Conservation (phyloP, 1,140 invertebrate genomes). For the Drosophila eugracilis region DNA sequence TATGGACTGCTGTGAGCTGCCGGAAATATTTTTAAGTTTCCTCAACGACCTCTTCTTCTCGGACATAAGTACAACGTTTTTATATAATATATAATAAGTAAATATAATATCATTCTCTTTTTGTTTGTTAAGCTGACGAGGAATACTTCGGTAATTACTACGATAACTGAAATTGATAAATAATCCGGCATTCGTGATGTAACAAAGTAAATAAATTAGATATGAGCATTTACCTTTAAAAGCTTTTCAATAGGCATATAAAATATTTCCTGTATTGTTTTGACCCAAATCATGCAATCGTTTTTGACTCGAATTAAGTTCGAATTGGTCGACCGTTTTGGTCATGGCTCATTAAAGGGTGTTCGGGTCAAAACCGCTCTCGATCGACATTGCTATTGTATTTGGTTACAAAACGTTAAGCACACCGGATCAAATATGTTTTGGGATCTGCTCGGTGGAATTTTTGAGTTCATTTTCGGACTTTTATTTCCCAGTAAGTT, state of each 20-base stretch:
- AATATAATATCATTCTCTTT: background rate
- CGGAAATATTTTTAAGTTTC: slow-evolving; percentile 58
- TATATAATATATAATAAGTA: background rate
- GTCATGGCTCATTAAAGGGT: slow-evolving; percentile 71
- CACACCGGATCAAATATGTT: slow-evolving; percentile 69
- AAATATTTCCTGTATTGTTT: slow-evolving; percentile 6
- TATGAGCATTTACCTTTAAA: slow-evolving; percentile 55
- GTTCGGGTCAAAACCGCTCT: slow-evolving; percentile 20
- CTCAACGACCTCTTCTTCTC: slow-evolving; percentile 61
- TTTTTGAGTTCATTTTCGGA: slow-evolving; percentile 69
- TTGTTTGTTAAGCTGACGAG: slow-evolving; percentile 34
- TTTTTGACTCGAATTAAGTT: slow-evolving; percentile 27
- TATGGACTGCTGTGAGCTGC: slow-evolving; percentile 50
- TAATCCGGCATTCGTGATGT: slow-evolving; percentile 19
- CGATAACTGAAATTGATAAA: slow-evolving; percentile 27
- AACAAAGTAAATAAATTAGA: slow-evolving; percentile 56
- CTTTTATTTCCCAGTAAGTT: slow-evolving; percentile 77
- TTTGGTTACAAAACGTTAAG: slow-evolving; percentile 63
- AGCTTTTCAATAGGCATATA: slow-evolving; percentile 47
- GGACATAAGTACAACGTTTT: slow-evolving; percentile 40
- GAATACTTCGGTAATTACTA: slow-evolving; percentile 58
- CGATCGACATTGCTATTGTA: slow-evolving; percentile 13
- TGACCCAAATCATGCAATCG: slow-evolving; percentile 56
- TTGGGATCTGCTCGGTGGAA: slow-evolving; percentile 72
- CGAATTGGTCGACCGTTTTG: slow-evolving; percentile 42